phyloP scores from a whole-genome alignment of 2,888 invertebrate species.

The Galerucella calmariensis region DNA sequence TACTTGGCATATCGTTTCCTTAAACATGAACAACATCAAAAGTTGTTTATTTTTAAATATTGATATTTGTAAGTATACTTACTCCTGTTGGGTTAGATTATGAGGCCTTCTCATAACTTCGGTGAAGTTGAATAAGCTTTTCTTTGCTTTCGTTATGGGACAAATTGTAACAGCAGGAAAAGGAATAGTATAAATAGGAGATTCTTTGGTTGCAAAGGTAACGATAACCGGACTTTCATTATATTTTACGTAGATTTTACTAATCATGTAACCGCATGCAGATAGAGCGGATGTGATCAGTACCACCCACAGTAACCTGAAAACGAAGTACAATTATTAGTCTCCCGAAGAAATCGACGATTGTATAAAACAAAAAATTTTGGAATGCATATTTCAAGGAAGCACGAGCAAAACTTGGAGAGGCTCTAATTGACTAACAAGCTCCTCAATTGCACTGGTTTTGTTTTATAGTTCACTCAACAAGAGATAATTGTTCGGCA shows the following conservation, averaged over 20 bases:
- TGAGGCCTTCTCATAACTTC: slow-evolving; percentile 64
- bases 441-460: too few relatives aligned
- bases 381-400: neutral
- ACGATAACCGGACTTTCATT: slow-evolving; percentile 79
- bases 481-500: too few relatives aligned
- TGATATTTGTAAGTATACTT: slow-evolving; percentile 52
- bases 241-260: slow-evolving; percentile 77
- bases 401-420: too few relatives aligned
- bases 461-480: too few relatives aligned
- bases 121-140: slow-evolving; percentile 73
- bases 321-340: slow-evolving; percentile 19
- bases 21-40: slow-evolving; percentile 42
- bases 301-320: slow-evolving; percentile 41
- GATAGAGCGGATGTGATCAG: slow-evolving; percentile 70
- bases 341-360: neutral
- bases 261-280: slow-evolving; percentile 70
- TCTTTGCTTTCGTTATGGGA: slow-evolving; percentile 58
- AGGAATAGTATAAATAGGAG: slow-evolving; percentile 71
- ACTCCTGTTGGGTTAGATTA: slow-evolving; percentile 68
- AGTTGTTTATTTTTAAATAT: neutral
- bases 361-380: neutral
- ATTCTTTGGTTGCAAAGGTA: slow-evolving; percentile 78
- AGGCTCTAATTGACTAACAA: too few relatives aligned
- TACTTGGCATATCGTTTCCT: slow-evolving; percentile 67
- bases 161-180: slow-evolving; percentile 62